phyloP scores from a whole-genome alignment of 2,888 invertebrate species.

The Drosophila fulvimacula region DNA sequence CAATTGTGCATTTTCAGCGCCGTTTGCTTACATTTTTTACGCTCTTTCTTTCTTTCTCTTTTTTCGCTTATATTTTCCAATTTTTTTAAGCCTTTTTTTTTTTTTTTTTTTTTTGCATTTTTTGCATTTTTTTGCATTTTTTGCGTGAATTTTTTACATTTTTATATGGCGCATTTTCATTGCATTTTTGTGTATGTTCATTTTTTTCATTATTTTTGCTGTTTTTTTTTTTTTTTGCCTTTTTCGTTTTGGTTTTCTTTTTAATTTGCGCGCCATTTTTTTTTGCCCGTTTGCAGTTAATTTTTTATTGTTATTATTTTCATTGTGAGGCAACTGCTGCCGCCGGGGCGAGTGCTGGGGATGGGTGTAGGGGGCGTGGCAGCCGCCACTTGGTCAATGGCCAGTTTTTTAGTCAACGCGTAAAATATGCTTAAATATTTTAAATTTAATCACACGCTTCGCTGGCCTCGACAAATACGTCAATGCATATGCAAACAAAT shows the following conservation, averaged over 20 bases:
- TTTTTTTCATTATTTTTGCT: constrained; percentile 1
- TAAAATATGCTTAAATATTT: constrained; percentile 80
- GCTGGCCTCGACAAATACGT: constrained; percentile 73
- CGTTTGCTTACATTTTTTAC: constrained; percentile 72
- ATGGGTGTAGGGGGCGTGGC: not conserved
- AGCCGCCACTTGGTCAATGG: constrained; percentile 66
- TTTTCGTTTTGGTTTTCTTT: constrained; percentile 64
- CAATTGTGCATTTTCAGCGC: constrained; percentile 79
- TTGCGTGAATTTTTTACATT: constrained; percentile 47
- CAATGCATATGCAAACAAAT: constrained; percentile 79
- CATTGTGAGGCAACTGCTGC: constrained; percentile 43
- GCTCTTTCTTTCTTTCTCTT: constrained; percentile 30
- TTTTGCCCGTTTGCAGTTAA: constrained; percentile 59
- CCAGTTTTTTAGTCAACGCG: constrained; percentile 71
- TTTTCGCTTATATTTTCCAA: constrained; percentile 47
- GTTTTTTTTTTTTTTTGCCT: constrained; percentile 6
- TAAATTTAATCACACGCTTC: constrained; percentile 78
- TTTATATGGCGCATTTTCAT: constrained; percentile 55
- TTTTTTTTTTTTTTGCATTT: constrained; percentile 14
- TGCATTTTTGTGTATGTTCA: constrained; percentile 28
- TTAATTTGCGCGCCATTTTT: constrained; percentile 73
- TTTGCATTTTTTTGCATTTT: constrained; percentile 10
- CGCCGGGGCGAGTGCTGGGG: not conserved
- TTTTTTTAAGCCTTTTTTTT: constrained; percentile 33
- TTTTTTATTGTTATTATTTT: constrained; percentile 68